A percentile compares a stretch with the other conserved stretches of the same genome.
phyloP scores from a whole-genome alignment of 1,140 invertebrate species.

The Dendrolimus kikuchii region DNA sequence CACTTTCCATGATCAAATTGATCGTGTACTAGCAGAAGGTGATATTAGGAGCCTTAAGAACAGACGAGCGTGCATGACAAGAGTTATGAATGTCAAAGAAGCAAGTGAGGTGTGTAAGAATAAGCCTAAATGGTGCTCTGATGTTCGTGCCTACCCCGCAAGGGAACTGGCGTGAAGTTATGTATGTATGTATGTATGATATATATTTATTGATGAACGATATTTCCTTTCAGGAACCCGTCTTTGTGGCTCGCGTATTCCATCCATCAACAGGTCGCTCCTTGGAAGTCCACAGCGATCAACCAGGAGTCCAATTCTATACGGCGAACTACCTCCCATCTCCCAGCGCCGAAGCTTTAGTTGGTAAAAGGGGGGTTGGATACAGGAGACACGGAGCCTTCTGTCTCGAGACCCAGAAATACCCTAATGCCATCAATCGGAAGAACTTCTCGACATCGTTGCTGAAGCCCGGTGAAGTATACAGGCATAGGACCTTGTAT shows the following conservation, averaged over 20 bases:
- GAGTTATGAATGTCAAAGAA: too few species aligned
- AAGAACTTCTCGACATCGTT: conserved; percentile 83
- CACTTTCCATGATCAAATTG: too few species aligned
- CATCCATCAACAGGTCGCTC: conserved; percentile 81
- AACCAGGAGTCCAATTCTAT: conserved; percentile 94
- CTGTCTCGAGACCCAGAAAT: conserved; percentile 94
- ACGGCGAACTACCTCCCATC: conserved; percentile 84
- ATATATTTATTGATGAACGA: too few species aligned
- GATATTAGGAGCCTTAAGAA: too few species aligned
- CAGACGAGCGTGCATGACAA: too few species aligned
- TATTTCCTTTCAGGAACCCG: conserved; percentile 32
- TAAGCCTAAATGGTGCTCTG: too few species aligned
- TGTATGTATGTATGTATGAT: too few species aligned
- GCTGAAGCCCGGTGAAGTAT: conserved; percentile 81
- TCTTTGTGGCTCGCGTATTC: conserved; percentile 69
- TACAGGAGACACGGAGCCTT: conserved; percentile 89
- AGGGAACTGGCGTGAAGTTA: too few species aligned
- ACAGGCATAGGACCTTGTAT: conserved; percentile 75
- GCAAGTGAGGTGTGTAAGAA: too few species aligned
- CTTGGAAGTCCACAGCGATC: conserved; percentile 86
- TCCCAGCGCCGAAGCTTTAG: conserved; percentile 59
- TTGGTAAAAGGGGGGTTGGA: conserved; percentile 79
- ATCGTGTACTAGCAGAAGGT: too few species aligned
- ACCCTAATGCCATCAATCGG: conserved; percentile 92
- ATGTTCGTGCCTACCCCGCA: too few species aligned